Percentiles rank a stretch among this genome's conserved stretches.
Evolutionary conservation across 2,888 invertebrate species (phyloP).

Genomic region (Sisyra terminalis): DNA sequence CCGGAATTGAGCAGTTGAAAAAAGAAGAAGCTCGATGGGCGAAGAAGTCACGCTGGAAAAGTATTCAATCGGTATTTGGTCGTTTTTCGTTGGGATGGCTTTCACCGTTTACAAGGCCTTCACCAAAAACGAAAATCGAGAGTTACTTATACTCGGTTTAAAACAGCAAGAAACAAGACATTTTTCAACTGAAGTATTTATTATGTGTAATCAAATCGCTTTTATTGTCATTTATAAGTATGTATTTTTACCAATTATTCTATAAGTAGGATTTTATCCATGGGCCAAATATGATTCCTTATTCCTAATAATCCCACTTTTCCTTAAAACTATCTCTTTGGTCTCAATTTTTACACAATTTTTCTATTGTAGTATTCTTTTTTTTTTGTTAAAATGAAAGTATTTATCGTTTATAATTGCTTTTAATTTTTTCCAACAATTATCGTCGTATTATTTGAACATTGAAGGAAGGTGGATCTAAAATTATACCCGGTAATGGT

Average conservation of each 20-base stretch:
- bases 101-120: conserved; percentile 76
- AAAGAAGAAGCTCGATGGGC: conserved; percentile 90
- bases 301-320: conserved; percentile 13
- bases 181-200: not conserved
- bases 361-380: too few relatives aligned
- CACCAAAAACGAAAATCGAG: conserved; percentile 60
- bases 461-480: conserved; percentile 13
- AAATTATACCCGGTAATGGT: conserved; percentile 34
- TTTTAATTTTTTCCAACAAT: not conserved
- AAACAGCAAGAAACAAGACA: conserved; percentile 17
- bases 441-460: not conserved
- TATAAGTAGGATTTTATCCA: too few relatives aligned
- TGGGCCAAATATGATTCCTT: conserved; percentile 2
- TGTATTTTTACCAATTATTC: not conserved
- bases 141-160: conserved; percentile 75
- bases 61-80: conserved; percentile 93
- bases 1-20: conserved; percentile 93
- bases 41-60: conserved; percentile 84
- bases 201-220: not conserved
- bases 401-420: too few relatives aligned
- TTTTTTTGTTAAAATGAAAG: too few relatives aligned
- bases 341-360: conserved; percentile 49
- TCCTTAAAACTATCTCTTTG: conserved; percentile 12
- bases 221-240: not conserved
- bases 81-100: conserved; percentile 90